These are phyloP conservation scores for Paguma larvata DNA, from an alignment of 2,797 vertebrate species.

Conservation along the genomic window DNA sequence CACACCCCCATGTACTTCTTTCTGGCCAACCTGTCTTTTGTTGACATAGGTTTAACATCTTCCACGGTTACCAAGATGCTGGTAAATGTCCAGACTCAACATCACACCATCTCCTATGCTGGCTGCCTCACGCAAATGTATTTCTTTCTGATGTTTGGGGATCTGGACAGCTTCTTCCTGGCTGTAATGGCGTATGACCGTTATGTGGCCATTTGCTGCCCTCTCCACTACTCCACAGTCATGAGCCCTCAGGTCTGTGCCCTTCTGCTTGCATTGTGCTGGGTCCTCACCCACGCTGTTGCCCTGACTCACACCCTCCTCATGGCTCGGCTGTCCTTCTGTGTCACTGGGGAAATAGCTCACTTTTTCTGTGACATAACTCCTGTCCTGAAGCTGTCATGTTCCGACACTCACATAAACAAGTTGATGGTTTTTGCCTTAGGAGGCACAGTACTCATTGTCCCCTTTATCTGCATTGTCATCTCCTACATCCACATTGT, in stretches of 20 bases:
- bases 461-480: slow-evolving; percentile 45
- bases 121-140: slow-evolving; percentile 70
- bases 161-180: slow-evolving; percentile 72
- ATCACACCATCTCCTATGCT: slow-evolving; percentile 55
- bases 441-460: background rate
- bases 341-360: slow-evolving; percentile 38
- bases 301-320: slow-evolving; percentile 69
- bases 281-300: slow-evolving; percentile 51
- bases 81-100: slow-evolving; percentile 9
- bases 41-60: slow-evolving; percentile 71
- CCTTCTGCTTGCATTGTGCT: slow-evolving; percentile 58
- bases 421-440: slow-evolving; percentile 43
- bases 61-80: slow-evolving; percentile 71
- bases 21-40: slow-evolving; percentile 65
- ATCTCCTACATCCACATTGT: slow-evolving; percentile 64
- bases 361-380: slow-evolving; percentile 77
- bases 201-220: slow-evolving; percentile 64
- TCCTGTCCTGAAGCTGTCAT: slow-evolving; percentile 69
- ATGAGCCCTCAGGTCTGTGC: slow-evolving; percentile 46
- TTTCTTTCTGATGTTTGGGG: slow-evolving; percentile 68
- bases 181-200: slow-evolving; percentile 65
- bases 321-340: slow-evolving; percentile 60
- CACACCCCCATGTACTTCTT: slow-evolving; percentile 77
- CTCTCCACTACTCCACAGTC: slow-evolving; percentile 32
- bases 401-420: slow-evolving; percentile 62